phyloP scores from a whole-genome alignment of 92 coral and sea anemone genomes.

The Epizoanthus fatuus region DNA sequence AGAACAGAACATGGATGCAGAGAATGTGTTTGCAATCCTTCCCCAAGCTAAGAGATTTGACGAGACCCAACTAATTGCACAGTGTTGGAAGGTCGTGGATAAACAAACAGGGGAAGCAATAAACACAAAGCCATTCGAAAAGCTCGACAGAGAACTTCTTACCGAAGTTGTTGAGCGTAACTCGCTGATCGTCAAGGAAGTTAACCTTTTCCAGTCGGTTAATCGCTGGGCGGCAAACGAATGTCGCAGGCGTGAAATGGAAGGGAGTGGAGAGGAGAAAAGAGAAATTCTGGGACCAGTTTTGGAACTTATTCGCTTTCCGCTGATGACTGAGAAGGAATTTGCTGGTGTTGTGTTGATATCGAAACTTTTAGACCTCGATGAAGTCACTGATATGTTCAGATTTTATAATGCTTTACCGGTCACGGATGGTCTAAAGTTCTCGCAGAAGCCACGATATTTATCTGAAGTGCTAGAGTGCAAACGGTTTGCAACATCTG shows the following conservation, averaged over 20 bases:
- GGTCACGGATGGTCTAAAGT: slow-evolving; percentile 15
- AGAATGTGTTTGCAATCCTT: slow-evolving; percentile 65
- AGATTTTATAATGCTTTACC: slow-evolving; percentile 19
- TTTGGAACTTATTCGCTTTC: slow-evolving; percentile 60
- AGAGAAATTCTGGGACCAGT: slow-evolving; percentile 57
- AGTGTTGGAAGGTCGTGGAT: slow-evolving; percentile 76
- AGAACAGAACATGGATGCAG: slow-evolving; percentile 62
- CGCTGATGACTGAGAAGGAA: slow-evolving; percentile 61
- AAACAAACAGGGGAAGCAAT: slow-evolving; percentile 55
- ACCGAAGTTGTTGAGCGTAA: slow-evolving; percentile 63
- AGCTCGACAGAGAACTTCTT: slow-evolving; percentile 55
- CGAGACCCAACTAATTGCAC: slow-evolving; percentile 54
- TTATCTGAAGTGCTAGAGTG: background rate
- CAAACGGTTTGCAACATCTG: background rate
- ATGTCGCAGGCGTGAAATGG: slow-evolving; percentile 34
- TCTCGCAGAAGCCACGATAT: slow-evolving; percentile 2
- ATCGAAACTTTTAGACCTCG: slow-evolving; percentile 13
- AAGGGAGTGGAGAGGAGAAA: slow-evolving; percentile 40
- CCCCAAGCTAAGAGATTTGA: slow-evolving; percentile 59
- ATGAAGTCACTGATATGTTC: slow-evolving; percentile 37
- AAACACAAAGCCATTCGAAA: slow-evolving; percentile 49
- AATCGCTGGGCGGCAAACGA: slow-evolving; percentile 71
- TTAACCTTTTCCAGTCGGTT: slow-evolving; percentile 69
- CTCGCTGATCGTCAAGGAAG: slow-evolving; percentile 63
- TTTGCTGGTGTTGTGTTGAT: slow-evolving; percentile 55